Base-by-base conservation (phyloP, 2,888 invertebrate species). In the Troglohyphantes excavatus region DNA sequence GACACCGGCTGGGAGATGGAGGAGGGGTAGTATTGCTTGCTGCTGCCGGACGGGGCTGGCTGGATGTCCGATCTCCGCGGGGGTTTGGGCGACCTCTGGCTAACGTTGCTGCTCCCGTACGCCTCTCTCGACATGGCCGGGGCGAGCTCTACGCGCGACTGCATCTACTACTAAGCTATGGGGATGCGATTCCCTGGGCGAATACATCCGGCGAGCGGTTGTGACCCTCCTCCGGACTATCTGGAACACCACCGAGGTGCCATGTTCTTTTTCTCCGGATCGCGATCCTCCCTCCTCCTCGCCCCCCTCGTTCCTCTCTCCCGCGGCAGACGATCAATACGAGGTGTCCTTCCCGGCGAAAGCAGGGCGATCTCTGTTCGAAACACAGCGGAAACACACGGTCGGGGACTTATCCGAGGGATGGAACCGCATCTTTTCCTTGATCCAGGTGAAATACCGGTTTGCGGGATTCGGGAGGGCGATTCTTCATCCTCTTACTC, bases 1-100 rank as follows among this genome's bases (percentile, higher is more conserved):
- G 91, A 91, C 17, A 91, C 91, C 0, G 92, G 91, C 76, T 92
- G 92, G 23, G 92, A 91, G 29, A 91, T 91, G 68, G 91, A 91
- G 27, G 91, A 81, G 11, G 90, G 79, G 33, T 72, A 75, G 68
- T 90, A 90, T n/a, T 90, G 76, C 26, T 63, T 73, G 68, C 81
- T 65, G 73, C 59, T n/a, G 68, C 82, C 67, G 65, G 72, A 43
- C 46, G 85, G n/a, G 61, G 67, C 19, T 23, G 63, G 72, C 13
- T 78, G 39, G 23, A 68, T 46, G n/a, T 84, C 82, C 21, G 83
- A 26, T 39, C 89, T 70, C 26, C 91, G 70, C 26, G 82, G 27
- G 3, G 90, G 86, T 67, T 90, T 91, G 79, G 91, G 91, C 21
- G 91, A 91, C 46, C 90, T 81, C 73, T 82, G 89, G 79, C 68